Evolutionary conservation across 2,888 invertebrate genomes (phyloP).

Genomic region (Fragum whitleyi): DNA sequence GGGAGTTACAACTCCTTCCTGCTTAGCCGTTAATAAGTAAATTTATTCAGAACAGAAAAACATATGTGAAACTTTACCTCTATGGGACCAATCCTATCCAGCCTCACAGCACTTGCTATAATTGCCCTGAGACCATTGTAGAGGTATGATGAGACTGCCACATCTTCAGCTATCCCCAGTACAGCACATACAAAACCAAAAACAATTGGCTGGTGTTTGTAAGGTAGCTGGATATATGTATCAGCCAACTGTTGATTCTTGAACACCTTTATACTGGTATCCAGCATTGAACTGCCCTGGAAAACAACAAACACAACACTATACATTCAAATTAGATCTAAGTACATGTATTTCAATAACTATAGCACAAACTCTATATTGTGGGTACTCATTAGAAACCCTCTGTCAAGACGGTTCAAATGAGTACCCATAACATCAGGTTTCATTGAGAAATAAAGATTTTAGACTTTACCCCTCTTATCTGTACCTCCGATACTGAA

Average conservation of each 20-base stretch:
- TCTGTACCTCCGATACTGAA: too few species aligned
- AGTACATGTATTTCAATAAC: too few species aligned
- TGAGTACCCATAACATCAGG: too few species aligned
- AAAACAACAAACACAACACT: conserved; percentile 18
- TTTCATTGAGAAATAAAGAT: too few species aligned
- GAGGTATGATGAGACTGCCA: conserved; percentile 66
- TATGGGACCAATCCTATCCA: conserved; percentile 74
- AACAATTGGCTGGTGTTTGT: conserved; percentile 72
- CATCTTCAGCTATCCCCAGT: conserved; percentile 62
- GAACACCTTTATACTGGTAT: conserved; percentile 63
- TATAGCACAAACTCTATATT: too few species aligned
- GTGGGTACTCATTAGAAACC: too few species aligned
- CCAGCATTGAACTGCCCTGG: conserved; percentile 67
- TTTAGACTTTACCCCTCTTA: too few species aligned
- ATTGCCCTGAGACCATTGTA: conserved; percentile 66
- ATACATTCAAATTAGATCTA: background rate
- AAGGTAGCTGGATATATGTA: conserved; percentile 41
- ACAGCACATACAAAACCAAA: conserved; percentile 71
- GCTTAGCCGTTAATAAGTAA: too few species aligned
- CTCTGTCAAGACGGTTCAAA: too few species aligned
- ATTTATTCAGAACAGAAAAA: too few species aligned
- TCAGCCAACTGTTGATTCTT: conserved; percentile 33
- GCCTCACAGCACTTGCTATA: conserved; percentile 72
- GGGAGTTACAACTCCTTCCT: too few species aligned
- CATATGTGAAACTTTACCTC: conserved; percentile 70